Base-by-base conservation (phyloP, 2,113 vertebrate species). In the Castor canadensis region DNA sequence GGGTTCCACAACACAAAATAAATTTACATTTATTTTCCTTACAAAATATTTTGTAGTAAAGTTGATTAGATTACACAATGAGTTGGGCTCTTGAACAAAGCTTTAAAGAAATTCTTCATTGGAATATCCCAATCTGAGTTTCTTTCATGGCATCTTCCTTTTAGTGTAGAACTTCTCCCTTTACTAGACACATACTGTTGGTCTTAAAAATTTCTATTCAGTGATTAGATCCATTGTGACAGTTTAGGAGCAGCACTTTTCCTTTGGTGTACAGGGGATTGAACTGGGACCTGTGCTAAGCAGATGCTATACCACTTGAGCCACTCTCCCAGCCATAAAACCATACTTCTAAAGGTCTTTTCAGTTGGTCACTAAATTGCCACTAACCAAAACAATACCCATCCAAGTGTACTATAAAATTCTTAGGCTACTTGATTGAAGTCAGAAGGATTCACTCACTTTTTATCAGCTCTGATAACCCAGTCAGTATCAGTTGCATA, bases 41-140 rank as follows among this genome's bases (percentile, higher is more conserved):
- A 22, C 69, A 82, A 91, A 80, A n/a, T 83, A 81, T 69, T 91
- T 64, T 87, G 7, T 69, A 85, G 81, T 82, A 88, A 84, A 85
- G 6, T 6, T 75, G 6, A 52, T 88, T 87, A 32, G 16, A 71
- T 45, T 90, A 32, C 69, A 83, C 17, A 76, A 4, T 49, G 85
- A 73, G 0, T 77, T 87, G 40, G 32, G 4, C 20, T 93, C 15
- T 60, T 79, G 85, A 58, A 91, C n/a, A 26, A 66, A 47, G 11
- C 77, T 93, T 88, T 66, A 80, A 79, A 62, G 45, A 62, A 54
- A 62, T 56, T 35, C 28, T 66, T 2, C 1, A 20, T 54, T 77
- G 9, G 22, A 20, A 19, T 75, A 40, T 12, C 35, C 32, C 93
- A 49, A 40, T 73, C 26, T 84, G 40, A 94, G 71, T 72, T 95